These are phyloP conservation scores for Gambusia affinis DNA, from an alignment of 2,113 vertebrate genomes.

Conservation along the genomic window DNA sequence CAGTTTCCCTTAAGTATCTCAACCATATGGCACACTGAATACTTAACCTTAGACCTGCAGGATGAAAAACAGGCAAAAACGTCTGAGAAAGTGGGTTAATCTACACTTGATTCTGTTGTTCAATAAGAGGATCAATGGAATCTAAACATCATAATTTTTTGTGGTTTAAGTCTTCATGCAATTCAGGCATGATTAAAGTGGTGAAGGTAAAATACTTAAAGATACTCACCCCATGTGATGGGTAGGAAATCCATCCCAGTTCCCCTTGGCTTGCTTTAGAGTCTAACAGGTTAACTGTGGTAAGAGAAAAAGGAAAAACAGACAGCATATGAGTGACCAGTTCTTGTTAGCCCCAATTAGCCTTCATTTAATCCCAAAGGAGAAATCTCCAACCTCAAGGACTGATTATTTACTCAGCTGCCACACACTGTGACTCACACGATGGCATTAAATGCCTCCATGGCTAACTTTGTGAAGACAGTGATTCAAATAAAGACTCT, in stretches of 20 bases:
- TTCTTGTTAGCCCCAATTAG: conserved; percentile 78
- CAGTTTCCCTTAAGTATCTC: conserved; percentile 50
- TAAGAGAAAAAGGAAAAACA: conserved; percentile 71
- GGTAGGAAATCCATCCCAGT: conserved; percentile 98
- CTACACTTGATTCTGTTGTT: conserved; percentile 58
- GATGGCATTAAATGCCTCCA: conserved; percentile 12
- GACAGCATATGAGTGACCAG: conserved; percentile 68
- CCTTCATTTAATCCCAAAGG: conserved; percentile 60
- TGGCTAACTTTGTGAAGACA: neutral
- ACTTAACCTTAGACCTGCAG: conserved; percentile 61
- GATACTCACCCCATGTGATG: conserved; percentile 94
- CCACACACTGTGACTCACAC: conserved; percentile 39
- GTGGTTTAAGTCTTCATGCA: conserved; percentile 13
- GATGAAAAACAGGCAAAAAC: conserved; percentile 44
- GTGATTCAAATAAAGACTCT: neutral
- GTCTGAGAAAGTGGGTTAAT: conserved; percentile 63
- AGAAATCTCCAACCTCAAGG: conserved; percentile 57
- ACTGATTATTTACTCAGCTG: conserved; percentile 82
- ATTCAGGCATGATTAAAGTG: conserved; percentile 16
- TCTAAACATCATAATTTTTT: conserved; percentile 48
- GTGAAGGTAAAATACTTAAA: conserved; percentile 4
- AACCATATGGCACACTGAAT: conserved; percentile 59
- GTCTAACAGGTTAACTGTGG: conserved; percentile 97
- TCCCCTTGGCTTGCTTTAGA: conserved; percentile 98
- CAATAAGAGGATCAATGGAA: conserved; percentile 40